These are phyloP conservation scores for Sanderia malayensis DNA, from an alignment of 30 jellyfish, hydroid and myxozoan species.

Conservation along the genomic window DNA sequence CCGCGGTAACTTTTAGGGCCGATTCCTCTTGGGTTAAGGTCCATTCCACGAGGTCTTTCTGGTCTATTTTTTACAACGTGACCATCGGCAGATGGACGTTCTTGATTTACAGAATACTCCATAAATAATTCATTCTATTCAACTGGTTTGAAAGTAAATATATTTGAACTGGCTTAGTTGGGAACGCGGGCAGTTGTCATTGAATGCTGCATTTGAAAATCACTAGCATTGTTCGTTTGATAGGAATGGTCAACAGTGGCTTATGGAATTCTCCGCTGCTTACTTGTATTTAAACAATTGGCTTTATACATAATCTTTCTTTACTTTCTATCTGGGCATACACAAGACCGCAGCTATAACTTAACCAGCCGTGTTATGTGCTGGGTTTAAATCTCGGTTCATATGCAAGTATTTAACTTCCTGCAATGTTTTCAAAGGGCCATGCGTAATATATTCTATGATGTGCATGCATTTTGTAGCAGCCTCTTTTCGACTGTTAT, in stretches of 20 bases:
- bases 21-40: too few species aligned
- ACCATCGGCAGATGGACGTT: not conserved
- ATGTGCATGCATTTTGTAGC: too few species aligned
- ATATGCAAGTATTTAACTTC: too few species aligned
- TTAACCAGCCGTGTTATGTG: too few species aligned
- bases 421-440: too few species aligned
- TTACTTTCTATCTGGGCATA: not conserved
- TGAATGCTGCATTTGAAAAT: not conserved
- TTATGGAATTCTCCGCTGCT: not conserved
- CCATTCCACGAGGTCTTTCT: not conserved
- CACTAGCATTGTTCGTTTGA: not conserved
- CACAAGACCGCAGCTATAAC: not conserved
- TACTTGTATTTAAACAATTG: not conserved
- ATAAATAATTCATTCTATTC: conserved; percentile 9
- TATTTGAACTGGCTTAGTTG: not conserved
- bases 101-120: not conserved
- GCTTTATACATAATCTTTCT: not conserved
- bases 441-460: too few species aligned
- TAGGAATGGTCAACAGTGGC: not conserved
- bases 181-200: not conserved
- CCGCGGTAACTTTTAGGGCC: too few species aligned
- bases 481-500: too few species aligned
- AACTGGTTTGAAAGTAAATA: not conserved
- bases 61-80: not conserved
- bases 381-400: too few species aligned